A percentile compares a stretch with the other conserved stretches of the same genome.
These are phyloP conservation scores for Gonioctena quinquepunctata DNA, from an alignment of 1,140 invertebrate species.

Conservation along the genomic window DNA sequence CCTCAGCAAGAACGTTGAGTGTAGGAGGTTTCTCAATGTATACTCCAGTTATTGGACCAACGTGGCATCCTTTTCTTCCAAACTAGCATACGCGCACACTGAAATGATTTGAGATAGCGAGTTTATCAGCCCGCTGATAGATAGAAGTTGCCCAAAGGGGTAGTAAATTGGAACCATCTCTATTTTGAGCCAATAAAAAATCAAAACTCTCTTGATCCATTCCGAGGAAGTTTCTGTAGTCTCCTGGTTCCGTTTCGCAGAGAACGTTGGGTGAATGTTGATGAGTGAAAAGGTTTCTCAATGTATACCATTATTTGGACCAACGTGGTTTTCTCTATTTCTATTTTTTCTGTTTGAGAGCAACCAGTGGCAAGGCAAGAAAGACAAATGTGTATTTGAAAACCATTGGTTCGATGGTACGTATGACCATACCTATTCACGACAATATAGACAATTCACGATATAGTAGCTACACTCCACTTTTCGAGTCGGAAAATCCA, in stretches of 20 bases:
- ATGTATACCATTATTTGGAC: background rate
- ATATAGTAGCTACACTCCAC: no score
- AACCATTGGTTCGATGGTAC: background rate
- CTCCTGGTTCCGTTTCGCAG: background rate
- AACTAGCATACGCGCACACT: constrained; percentile 30
- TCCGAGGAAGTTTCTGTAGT: background rate
- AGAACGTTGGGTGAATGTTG: no score
- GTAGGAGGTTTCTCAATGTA: no score
- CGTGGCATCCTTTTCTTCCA: background rate
- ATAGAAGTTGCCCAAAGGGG: background rate
- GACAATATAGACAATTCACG: no score
- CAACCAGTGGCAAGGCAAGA: background rate
- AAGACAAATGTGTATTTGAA: background rate
- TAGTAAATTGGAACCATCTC: background rate
- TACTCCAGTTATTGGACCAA: background rate
- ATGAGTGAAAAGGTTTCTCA: background rate
- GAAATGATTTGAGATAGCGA: background rate
- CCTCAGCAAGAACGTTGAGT: no score
- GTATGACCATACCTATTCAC: no score
- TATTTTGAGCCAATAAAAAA: background rate
- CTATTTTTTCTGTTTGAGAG: background rate
- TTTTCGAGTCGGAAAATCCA: no score
- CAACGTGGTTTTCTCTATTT: background rate
- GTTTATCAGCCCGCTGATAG: background rate
- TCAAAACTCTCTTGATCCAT: background rate